Base-by-base conservation (phyloP, 2,888 invertebrate genomes). In the Apocheima hispidaria region DNA sequence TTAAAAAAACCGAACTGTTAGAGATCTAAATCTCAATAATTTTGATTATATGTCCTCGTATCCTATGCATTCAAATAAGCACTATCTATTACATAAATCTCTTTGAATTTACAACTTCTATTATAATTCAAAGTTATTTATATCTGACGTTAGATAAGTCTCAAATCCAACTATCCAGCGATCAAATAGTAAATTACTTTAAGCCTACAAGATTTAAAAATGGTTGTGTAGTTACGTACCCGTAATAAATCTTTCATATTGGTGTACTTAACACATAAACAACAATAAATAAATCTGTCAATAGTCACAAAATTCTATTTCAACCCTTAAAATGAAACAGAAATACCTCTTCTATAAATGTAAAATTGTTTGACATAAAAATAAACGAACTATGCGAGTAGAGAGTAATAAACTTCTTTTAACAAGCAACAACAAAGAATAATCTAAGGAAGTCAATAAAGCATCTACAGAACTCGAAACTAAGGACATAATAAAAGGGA, bases 401-500 rank as follows among this genome's bases (percentile, higher is more conserved):
- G 4, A n/a, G 4, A 35, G 48, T 36, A 36, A 23, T 49, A 49
- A 49, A 49, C 35, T 12, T 46, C 12, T 33, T 49, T 14, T 35
- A 49, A 35, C 35, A 49, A 21, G n/a, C 9, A 5, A 49, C 23
- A 49, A 49, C n/a, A 21, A 41, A 49, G 49, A 21, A 49, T 2
- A n/a, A 28, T 9, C 35, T 10, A 7, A 26, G 28, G 33, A 33
- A 57, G 33, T 16, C 26, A 41, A 57, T 50, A 57, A 50, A 57
- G 35, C 18, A 28, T 35, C 23, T 41, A 44, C 18, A 43, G 7
- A 50, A 35, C 4, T 14, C 20, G 35, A 52, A 50, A 35, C 36
- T 59, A 18, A 62, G 63, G 46, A 43, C 61, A 61, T 54, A 54
- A 54, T 54, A 44, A 60, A 60, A 48, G 7, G 7, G 23, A 52